Percentiles rank a stretch among this genome's conserved stretches.
Evolutionary conservation across 2,888 invertebrate species (phyloP).

Genomic region (Drosophila colorata): DNA sequence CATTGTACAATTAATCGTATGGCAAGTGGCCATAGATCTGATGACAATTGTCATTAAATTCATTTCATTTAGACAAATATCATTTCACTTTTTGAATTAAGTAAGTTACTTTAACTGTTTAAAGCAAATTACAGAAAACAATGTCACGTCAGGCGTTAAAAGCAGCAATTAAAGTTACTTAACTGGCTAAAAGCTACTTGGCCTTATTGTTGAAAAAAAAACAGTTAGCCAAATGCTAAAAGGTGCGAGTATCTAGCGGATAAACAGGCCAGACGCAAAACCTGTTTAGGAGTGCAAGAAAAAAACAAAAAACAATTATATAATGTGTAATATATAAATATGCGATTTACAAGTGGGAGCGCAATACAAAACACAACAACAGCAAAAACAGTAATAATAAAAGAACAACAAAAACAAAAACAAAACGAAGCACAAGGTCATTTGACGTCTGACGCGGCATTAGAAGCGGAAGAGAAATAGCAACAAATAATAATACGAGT

Average conservation of each 20-base stretch:
- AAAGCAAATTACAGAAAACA: conserved; percentile 32
- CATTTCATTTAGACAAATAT: conserved; percentile 2
- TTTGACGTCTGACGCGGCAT: conserved; percentile 63
- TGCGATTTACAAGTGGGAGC: conserved; percentile 78
- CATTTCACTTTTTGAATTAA: conserved; percentile 26
- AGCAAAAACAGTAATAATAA: conserved; percentile 32
- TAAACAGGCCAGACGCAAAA: conserved; percentile 36
- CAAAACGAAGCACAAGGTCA: conserved; percentile 71
- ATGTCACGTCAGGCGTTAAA: conserved; percentile 42
- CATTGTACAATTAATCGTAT: background rate
- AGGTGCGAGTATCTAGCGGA: conserved; percentile 56
- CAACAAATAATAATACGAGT: conserved; percentile 63
- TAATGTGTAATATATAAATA: conserved; percentile 68
- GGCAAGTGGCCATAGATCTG: background rate
- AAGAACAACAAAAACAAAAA: conserved; percentile 23
- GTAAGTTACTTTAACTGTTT: conserved; percentile 5
- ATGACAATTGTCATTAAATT: conserved; percentile 8
- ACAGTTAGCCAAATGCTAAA: conserved; percentile 61
- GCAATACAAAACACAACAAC: conserved; percentile 26
- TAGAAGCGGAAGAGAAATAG: conserved; percentile 79
- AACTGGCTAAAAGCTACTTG: conserved; percentile 18
- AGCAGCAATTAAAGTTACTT: conserved; percentile 31
- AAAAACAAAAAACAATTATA: conserved; percentile 54
- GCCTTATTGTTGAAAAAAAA: conserved; percentile 23
- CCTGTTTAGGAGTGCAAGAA: conserved; percentile 33